Evolutionary conservation across 1,140 invertebrate species (phyloP), one percentile per base, ranked within the genome.

Genomic region (Bathynomus jamesi): DNA sequence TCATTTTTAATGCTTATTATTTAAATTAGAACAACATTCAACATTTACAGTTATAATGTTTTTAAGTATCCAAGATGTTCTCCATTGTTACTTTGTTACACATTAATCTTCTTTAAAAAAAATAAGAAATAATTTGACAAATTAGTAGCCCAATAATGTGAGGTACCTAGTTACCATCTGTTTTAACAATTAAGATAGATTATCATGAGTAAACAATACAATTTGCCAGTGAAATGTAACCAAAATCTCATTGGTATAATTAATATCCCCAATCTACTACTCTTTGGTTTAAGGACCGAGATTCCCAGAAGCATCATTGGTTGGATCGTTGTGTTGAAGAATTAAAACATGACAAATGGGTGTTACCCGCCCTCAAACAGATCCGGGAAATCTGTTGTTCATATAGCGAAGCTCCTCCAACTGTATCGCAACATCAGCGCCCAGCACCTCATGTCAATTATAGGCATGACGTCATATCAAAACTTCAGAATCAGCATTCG

Each of bases 301-400:
- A 98, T 84, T 89, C 91, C 29, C 95, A 98, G 83, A 98, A 98
- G 83, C 93, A 92, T 61, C 87, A 93, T 66, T 99, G 95, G 95
- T 83, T 98, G 62, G 91, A 95, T 79, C 94, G 93, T 80, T 98
- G 96, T 82, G 94, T 98, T 13, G 93, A 95, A 78, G 95, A 98
- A 82, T 82, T 98, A 29, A 96, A 95, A 80, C 88, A 88, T 61
- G 92, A 95, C 78, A 84, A 84, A 69, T 98, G 95, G 95, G 95
- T 94, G 8, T 81, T 99, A 76, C 95, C 95, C 28, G 93, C 95
- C 10, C 83, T 99, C 60, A 96, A 97, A 81, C 92, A 97, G 83
- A 98, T 99, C 80, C 87, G 91, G 32, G 95, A 98, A 82, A 98
- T 99, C 72, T 97, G 95, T 81, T 91, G 90, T 79, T 85, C 97